Evolutionary conservation across 2,113 vertebrate genomes (phyloP).

Genomic region (Mirza zaza): DNA sequence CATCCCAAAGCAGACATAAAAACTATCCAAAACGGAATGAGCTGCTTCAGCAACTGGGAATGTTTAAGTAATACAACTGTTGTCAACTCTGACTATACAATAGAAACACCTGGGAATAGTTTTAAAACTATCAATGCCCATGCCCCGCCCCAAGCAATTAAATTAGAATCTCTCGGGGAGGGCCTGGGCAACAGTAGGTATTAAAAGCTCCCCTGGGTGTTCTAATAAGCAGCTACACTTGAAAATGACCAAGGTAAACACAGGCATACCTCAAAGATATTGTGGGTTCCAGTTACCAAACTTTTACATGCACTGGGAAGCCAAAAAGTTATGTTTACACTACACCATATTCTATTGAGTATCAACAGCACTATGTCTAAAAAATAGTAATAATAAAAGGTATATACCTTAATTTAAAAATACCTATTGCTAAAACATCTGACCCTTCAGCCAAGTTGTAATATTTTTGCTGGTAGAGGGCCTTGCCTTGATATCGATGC

Average conservation of each 20-base stretch:
- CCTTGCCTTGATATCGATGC: background rate
- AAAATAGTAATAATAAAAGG: background rate
- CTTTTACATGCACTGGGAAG: no score
- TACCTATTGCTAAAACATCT: background rate
- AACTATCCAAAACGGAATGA: background rate
- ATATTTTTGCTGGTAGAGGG: background rate
- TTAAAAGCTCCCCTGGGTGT: conserved; percentile 18
- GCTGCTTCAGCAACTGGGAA: background rate
- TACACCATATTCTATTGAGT: background rate
- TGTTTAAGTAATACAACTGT: background rate
- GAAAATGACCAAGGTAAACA: conserved; percentile 42
- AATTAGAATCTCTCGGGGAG: conserved; percentile 45
- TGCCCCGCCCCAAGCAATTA: background rate
- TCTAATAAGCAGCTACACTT: background rate
- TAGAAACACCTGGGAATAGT: conserved; percentile 15
- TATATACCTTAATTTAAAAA: background rate
- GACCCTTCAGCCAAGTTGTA: background rate
- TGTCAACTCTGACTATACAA: background rate
- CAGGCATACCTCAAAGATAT: background rate
- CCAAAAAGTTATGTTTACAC: background rate
- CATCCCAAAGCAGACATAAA: background rate
- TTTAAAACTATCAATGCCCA: conserved; percentile 21
- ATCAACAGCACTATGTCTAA: background rate
- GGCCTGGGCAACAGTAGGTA: background rate
- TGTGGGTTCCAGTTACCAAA: background rate